phyloP scores from a whole-genome alignment of 2,797 vertebrate genomes.

The Ceyx erithaca region DNA sequence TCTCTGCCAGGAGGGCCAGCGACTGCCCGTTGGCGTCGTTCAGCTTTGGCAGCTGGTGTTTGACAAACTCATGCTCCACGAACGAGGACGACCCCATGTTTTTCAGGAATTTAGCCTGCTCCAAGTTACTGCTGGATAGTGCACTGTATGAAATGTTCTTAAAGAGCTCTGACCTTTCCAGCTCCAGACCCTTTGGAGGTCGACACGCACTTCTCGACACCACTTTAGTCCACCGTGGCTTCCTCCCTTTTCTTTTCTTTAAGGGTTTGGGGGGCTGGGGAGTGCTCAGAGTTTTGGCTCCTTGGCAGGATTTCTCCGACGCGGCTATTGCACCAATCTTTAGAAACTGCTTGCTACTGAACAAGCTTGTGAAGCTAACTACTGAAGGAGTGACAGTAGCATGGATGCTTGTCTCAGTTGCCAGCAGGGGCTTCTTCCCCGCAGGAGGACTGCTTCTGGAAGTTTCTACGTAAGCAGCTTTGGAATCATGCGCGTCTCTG shows the following conservation, averaged over 20 bases:
- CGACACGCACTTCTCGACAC: constrained; percentile 79
- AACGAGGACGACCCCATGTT: constrained; percentile 67
- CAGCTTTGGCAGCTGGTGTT: constrained; percentile 80
- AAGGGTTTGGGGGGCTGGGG: constrained; percentile 84
- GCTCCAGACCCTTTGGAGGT: constrained; percentile 77
- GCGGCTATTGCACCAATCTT: constrained; percentile 78
- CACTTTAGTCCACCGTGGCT: constrained; percentile 90
- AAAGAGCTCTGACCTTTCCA: constrained; percentile 78
- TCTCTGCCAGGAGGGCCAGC: constrained; percentile 72
- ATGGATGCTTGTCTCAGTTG: constrained; percentile 73
- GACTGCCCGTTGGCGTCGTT: constrained; percentile 67
- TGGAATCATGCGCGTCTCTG: constrained; percentile 70
- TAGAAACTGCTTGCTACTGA: constrained; percentile 81
- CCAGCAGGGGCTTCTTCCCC: constrained; percentile 74
- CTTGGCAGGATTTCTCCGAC: constrained; percentile 78
- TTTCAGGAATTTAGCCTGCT: constrained; percentile 78
- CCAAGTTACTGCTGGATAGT: constrained; percentile 66
- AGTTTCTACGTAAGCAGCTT: constrained; percentile 67
- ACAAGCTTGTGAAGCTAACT: constrained; percentile 83
- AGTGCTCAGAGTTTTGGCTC: constrained; percentile 68
- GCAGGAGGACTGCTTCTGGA: constrained; percentile 69
- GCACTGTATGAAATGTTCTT: constrained; percentile 75
- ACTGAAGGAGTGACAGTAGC: constrained; percentile 77
- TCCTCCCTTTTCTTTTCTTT: constrained; percentile 92
- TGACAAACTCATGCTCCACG: constrained; percentile 76